phyloP scores from a whole-genome alignment of 1,140 invertebrate genomes.

The Bombyx mandarina region DNA sequence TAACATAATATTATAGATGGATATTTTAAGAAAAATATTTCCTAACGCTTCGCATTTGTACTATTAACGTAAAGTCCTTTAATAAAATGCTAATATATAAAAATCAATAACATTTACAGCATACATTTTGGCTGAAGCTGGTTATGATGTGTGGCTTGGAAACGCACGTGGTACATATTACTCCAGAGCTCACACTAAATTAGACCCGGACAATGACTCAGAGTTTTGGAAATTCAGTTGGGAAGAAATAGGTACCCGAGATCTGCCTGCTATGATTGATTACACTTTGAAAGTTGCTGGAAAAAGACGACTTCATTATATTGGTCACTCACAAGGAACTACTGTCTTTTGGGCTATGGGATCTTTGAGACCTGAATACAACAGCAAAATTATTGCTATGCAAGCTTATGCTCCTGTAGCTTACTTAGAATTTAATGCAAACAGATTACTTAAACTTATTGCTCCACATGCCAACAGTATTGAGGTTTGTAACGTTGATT shows the following conservation, averaged over 20 bases:
- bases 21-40: not conserved
- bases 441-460: constrained; percentile 32
- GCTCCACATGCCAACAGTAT: constrained; percentile 18
- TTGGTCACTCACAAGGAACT: constrained; percentile 72
- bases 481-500: constrained; percentile 17
- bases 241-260: constrained; percentile 74
- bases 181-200: constrained; percentile 10
- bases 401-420: constrained; percentile 77
- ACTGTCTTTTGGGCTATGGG: constrained; percentile 73
- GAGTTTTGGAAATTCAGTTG: constrained; percentile 74
- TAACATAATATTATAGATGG: not conserved
- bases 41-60: not conserved
- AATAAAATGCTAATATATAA: too few relatives aligned
- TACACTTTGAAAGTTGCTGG: constrained; percentile 68
- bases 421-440: constrained; percentile 50
- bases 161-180: constrained; percentile 8
- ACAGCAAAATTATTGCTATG: constrained; percentile 63
- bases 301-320: constrained; percentile 59
- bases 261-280: constrained; percentile 77
- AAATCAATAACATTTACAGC: not conserved
- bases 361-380: constrained; percentile 73
- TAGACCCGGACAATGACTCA: constrained; percentile 1
- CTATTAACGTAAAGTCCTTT: too few relatives aligned
- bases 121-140: constrained; percentile 6
- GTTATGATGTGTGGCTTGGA: constrained; percentile 8